These are phyloP conservation scores for Calephelis nemesis DNA, from an alignment of 1,140 invertebrate genomes.

Conservation along the genomic window DNA sequence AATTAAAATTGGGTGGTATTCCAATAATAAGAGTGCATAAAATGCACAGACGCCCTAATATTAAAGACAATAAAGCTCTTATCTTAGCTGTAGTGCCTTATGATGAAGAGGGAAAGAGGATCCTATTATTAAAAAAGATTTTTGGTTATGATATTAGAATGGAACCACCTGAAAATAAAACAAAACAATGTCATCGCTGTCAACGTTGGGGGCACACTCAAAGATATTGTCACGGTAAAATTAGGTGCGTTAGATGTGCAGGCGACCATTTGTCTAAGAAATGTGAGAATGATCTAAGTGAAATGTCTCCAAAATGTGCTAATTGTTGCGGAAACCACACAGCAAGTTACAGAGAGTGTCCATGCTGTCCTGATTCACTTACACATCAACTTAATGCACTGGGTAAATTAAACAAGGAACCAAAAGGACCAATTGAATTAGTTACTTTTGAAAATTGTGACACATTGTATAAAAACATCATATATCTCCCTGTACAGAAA, in stretches of 20 bases:
- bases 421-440: constrained; percentile 12
- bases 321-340: constrained; percentile 55
- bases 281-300: constrained; percentile 38
- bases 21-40: constrained; percentile 48
- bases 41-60: constrained; percentile 39
- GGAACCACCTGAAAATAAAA: constrained; percentile 40
- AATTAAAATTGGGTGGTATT: constrained; percentile 38
- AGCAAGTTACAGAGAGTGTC: constrained; percentile 45
- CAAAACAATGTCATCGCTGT: constrained; percentile 50
- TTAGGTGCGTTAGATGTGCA: constrained; percentile 56
- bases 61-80: constrained; percentile 33
- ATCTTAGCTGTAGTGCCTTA: constrained; percentile 46
- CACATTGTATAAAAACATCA: constrained; percentile 33
- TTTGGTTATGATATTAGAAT: constrained; percentile 40
- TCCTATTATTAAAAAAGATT: constrained; percentile 43
- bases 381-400: constrained; percentile 5
- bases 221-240: constrained; percentile 46
- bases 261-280: constrained; percentile 45
- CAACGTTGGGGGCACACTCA: constrained; percentile 60
- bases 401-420: background rate
- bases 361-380: constrained; percentile 38
- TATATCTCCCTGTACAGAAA: constrained; percentile 1
- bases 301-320: constrained; percentile 51
- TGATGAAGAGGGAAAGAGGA: constrained; percentile 39
- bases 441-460: constrained; percentile 32